phyloP scores from a whole-genome alignment of 2,888 invertebrate species.

The Toxonevra muliebris region DNA sequence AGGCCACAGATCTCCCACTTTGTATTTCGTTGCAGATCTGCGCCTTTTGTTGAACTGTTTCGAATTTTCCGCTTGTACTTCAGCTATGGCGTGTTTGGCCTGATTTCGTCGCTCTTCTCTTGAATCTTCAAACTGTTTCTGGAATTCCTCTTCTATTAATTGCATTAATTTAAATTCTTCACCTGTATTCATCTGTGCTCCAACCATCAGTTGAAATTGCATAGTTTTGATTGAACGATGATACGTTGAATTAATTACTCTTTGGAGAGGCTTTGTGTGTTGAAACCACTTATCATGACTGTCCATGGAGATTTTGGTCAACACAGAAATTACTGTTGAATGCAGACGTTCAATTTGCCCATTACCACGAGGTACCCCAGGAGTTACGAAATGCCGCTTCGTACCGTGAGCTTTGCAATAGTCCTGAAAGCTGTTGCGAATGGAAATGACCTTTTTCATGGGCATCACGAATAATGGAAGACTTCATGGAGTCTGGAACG shows the following conservation, averaged over 20 bases:
- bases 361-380: background rate
- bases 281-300: background rate
- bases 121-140: background rate
- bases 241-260: background rate
- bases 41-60: slow-evolving; percentile 16
- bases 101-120: background rate
- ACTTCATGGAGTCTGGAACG: too few species aligned
- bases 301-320: background rate
- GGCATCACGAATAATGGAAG: too few species aligned
- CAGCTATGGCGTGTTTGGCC: background rate
- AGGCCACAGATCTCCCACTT: too few species aligned
- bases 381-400: background rate
- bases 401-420: too few species aligned
- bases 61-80: background rate
- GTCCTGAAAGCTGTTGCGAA: too few species aligned
- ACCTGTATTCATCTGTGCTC: slow-evolving; percentile 8
- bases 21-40: background rate
- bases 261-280: background rate
- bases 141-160: background rate
- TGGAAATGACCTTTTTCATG: too few species aligned
- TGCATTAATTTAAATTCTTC: background rate
- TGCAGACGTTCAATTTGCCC: slow-evolving; percentile 3
- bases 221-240: background rate
- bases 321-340: background rate
- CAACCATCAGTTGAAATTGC: slow-evolving; percentile 10